Percentiles rank a stretch among this genome's conserved stretches.
Conservation (phyloP, 1,140 invertebrate genomes). For the Scylla paramamosain region DNA sequence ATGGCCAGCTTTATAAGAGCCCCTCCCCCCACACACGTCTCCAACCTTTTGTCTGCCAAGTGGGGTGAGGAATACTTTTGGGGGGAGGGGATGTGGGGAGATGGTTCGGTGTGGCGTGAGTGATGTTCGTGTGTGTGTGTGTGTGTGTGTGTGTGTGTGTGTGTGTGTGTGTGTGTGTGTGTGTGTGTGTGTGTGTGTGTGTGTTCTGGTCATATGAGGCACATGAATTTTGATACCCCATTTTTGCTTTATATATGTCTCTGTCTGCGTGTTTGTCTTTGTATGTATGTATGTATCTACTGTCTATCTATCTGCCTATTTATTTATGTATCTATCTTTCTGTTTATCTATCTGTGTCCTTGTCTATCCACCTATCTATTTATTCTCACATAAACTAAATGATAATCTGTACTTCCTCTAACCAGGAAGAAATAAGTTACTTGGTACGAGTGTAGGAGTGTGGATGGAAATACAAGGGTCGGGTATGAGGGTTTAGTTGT, state of each 20-base stretch:
- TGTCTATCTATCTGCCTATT: neutral
- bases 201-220: neutral
- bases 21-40: neutral
- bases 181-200: neutral
- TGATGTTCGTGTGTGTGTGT: neutral
- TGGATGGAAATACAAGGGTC: too few relatives aligned
- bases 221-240: too few relatives aligned
- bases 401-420: too few relatives aligned
- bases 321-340: neutral
- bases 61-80: neutral
- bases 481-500: too few relatives aligned
- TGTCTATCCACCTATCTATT: too few relatives aligned
- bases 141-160: slow-evolving; percentile 29
- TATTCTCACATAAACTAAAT: too few relatives aligned
- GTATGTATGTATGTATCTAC: neutral
- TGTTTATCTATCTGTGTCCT: neutral
- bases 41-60: neutral
- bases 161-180: slow-evolving; percentile 29
- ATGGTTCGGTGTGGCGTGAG: neutral
- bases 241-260: neutral
- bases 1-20: neutral
- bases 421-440: too few relatives aligned
- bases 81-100: neutral
- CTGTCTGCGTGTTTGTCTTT: neutral
- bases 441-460: too few relatives aligned